Conservation (phyloP, 2,888 invertebrate species). For the Andrena dorsata region DNA sequence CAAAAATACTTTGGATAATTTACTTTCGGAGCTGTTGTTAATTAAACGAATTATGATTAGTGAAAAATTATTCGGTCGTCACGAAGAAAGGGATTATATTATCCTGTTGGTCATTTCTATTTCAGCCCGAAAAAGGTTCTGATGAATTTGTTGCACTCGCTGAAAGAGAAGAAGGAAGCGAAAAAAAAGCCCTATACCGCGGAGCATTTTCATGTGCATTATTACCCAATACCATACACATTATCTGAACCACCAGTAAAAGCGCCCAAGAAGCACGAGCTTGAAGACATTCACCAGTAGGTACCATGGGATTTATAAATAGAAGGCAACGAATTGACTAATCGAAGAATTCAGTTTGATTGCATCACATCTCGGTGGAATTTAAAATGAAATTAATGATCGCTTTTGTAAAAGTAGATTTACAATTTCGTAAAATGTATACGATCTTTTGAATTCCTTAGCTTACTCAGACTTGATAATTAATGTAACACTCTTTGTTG, state of each 20-base stretch:
- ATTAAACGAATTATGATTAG: no score
- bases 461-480: not conserved
- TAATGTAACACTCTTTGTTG: not conserved
- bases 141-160: slow-evolving; percentile 67
- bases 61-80: not conserved
- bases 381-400: no score
- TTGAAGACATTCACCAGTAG: slow-evolving; percentile 71
- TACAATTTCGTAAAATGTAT: not conserved
- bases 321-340: not conserved
- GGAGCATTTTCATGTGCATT: slow-evolving; percentile 76
- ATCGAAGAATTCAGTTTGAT: no score
- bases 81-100: not conserved
- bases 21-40: no score
- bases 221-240: slow-evolving; percentile 70
- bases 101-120: slow-evolving; percentile 25
- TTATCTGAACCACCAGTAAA: slow-evolving; percentile 47
- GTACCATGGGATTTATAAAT: slow-evolving; percentile 26
- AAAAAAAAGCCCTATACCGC: slow-evolving; percentile 59
- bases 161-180: slow-evolving; percentile 68
- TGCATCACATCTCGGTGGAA: no score
- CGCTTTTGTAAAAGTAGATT: not conserved
- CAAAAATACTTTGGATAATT: no score
- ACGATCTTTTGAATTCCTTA: not conserved
- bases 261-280: slow-evolving; percentile 68
- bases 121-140: slow-evolving; percentile 74